phyloP scores from a whole-genome alignment of 2,888 invertebrate species.

The Abrostola triplasia region DNA sequence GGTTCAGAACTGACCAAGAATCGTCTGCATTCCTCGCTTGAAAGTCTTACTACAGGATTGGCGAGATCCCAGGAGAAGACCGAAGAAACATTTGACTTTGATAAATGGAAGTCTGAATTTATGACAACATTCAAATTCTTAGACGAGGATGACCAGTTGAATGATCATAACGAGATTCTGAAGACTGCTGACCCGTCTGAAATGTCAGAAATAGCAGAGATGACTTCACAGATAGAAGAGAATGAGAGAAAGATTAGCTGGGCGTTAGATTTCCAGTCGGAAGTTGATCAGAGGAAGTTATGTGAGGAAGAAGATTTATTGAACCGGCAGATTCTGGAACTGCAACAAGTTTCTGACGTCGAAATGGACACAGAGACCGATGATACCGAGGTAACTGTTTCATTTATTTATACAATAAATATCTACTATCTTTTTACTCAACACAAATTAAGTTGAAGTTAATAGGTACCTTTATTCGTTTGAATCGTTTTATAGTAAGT shows the following conservation, averaged over 20 bases:
- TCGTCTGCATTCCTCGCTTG: slow-evolving; percentile 81
- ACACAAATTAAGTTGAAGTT: not conserved
- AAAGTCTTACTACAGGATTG: slow-evolving; percentile 80
- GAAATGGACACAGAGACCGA: slow-evolving; percentile 95
- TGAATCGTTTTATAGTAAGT: too few relatives aligned
- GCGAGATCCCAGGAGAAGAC: slow-evolving; percentile 83
- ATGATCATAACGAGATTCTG: slow-evolving; percentile 79
- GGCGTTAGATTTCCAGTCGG: slow-evolving; percentile 90
- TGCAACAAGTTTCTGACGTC: slow-evolving; percentile 91
- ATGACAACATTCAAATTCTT: slow-evolving; percentile 80
- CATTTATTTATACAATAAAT: not conserved
- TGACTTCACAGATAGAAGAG: slow-evolving; percentile 87
- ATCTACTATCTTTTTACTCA: not conserved
- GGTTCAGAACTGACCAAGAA: slow-evolving; percentile 76
- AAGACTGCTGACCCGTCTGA: slow-evolving; percentile 83
- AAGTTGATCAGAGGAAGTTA: slow-evolving; percentile 92
- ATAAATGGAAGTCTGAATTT: slow-evolving; percentile 83
- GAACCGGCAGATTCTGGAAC: slow-evolving; percentile 92
- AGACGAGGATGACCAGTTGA: slow-evolving; percentile 81
- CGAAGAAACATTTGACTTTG: slow-evolving; percentile 80
- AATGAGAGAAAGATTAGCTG: slow-evolving; percentile 88
- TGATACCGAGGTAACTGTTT: slow-evolving; percentile 89
- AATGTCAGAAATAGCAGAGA: slow-evolving; percentile 85
- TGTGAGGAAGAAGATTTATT: slow-evolving; percentile 93
- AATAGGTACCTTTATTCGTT: too few relatives aligned